Evolutionary conservation across 2,797 vertebrate genomes (phyloP).

Genomic region (Sciurus carolinensis): DNA sequence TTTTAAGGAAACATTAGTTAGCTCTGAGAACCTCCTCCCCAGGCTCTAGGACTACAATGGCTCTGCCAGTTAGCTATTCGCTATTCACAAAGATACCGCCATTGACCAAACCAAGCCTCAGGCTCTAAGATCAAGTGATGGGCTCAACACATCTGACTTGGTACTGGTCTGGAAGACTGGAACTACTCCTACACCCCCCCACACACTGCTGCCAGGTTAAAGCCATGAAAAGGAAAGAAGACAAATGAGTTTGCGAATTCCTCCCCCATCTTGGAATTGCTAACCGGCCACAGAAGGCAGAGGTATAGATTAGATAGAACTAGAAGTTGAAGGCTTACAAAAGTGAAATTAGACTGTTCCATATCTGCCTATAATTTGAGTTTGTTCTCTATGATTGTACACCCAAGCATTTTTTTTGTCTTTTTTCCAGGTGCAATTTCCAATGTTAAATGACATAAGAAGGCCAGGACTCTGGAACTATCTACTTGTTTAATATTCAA

Average conservation of each 20-base stretch:
- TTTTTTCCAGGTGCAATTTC: slow-evolving; percentile 19
- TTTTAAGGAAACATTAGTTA: slow-evolving; percentile 85
- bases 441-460: not conserved
- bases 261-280: not conserved
- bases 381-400: not conserved
- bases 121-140: not conserved
- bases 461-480: not conserved
- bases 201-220: accelerated
- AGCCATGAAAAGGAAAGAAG: not conserved
- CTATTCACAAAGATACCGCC: slow-evolving; percentile 9
- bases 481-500: slow-evolving; percentile 21
- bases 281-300: not conserved
- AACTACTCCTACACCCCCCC: not conserved
- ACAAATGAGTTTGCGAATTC: not conserved
- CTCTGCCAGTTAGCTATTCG: accelerated
- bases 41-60: slow-evolving; percentile 41
- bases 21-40: slow-evolving; percentile 65
- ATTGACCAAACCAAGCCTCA: slow-evolving; percentile 2
- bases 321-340: slow-evolving; percentile 32
- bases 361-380: slow-evolving; percentile 4
- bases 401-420: slow-evolving; percentile 7
- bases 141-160: not conserved
- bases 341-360: not conserved
- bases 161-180: not conserved
- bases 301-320: slow-evolving; percentile 7